Percentiles rank a stretch among this genome's conserved stretches.
Evolutionary conservation across 2,888 invertebrate species (phyloP).

Genomic region (Calephelis perditalis): DNA sequence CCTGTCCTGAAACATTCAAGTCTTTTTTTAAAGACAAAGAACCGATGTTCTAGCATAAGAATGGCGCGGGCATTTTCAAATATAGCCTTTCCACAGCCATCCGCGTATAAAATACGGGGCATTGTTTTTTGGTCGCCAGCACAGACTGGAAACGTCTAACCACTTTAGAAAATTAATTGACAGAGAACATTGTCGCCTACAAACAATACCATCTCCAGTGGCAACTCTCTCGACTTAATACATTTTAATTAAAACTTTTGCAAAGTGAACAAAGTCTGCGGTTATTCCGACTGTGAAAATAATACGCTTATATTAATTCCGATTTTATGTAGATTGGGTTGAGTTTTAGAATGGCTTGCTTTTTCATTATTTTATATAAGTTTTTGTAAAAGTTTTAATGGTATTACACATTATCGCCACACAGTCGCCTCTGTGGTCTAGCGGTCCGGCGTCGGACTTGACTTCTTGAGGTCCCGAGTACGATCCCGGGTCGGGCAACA

Average conservation of each 20-base stretch:
- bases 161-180: conserved; percentile 71
- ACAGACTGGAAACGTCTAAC: conserved; percentile 51
- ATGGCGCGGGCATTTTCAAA: neutral
- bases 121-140: conserved; percentile 53
- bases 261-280: conserved; percentile 50
- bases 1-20: neutral
- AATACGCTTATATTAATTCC: conserved; percentile 17
- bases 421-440: too few species aligned
- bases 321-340: too few species aligned
- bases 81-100: conserved; percentile 33
- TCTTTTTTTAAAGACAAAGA: neutral
- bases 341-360: conserved; percentile 7
- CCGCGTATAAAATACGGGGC: conserved; percentile 46
- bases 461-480: too few species aligned
- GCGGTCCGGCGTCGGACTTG: too few species aligned
- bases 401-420: too few species aligned
- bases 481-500: too few species aligned
- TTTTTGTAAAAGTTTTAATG: too few species aligned
- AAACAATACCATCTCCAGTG: conserved; percentile 56
- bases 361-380: neutral
- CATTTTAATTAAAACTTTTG: conserved; percentile 72
- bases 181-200: conserved; percentile 54
- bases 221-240: conserved; percentile 50
- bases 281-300: conserved; percentile 39
- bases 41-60: neutral